Percentiles rank a stretch among this genome's conserved stretches.
Evolutionary conservation across 2,888 invertebrate species (phyloP).

Genomic region (Aricia artaxerxes): DNA sequence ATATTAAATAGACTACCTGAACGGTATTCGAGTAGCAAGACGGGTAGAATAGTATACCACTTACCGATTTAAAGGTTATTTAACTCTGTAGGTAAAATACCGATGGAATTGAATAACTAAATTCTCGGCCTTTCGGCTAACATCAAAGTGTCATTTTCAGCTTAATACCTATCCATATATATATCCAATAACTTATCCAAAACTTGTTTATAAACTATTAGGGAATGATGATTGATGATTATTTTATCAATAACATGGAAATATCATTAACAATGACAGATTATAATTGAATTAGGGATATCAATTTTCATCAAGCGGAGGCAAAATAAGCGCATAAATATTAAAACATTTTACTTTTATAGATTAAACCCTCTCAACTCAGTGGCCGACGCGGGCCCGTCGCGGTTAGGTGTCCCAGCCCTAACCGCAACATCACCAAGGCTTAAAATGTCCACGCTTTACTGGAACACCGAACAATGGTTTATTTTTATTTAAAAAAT

Average conservation of each 20-base stretch:
- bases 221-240: neutral
- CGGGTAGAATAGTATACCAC: neutral
- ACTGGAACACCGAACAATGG: conserved; percentile 27
- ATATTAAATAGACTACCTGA: conserved; percentile 14
- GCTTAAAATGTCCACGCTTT: conserved; percentile 31
- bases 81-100: neutral
- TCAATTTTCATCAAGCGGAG: neutral
- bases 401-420: conserved; percentile 21
- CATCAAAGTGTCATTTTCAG: neutral
- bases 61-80: neutral
- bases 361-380: conserved; percentile 24
- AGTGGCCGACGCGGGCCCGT: conserved; percentile 22
- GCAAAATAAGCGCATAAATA: conserved; percentile 18
- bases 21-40: neutral
- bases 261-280: conserved; percentile 1
- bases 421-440: conserved; percentile 29
- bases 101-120: neutral
- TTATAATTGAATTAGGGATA: conserved; percentile 5
- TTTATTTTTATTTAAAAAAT: neutral
- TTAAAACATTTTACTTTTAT: conserved; percentile 23
- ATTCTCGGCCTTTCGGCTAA: neutral
- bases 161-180: neutral
- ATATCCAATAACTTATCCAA: neutral
- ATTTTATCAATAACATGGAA: neutral
- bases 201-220: neutral